Evolutionary conservation across 2,888 invertebrate species (phyloP), one percentile per base, ranked within the genome.

Genomic region (Polymixis flavicincta): DNA sequence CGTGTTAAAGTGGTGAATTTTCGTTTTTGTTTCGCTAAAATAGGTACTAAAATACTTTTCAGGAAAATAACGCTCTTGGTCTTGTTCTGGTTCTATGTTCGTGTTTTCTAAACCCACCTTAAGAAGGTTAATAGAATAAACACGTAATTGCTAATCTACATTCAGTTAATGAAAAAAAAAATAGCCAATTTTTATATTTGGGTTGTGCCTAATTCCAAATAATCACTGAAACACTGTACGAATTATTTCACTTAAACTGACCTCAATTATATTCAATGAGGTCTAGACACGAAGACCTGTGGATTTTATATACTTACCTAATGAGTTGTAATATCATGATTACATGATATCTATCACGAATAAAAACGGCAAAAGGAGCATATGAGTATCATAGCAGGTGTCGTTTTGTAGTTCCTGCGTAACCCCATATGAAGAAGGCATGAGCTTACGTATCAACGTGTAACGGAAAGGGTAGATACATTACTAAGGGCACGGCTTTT

Each of bases 231-330:
- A 37, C 25, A 54, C n/a, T 25, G 14, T 37, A 37, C 42, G 14
- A 66, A 66, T 80, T 63, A 66, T 66, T 63, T 52, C 7, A 79
- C 13, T 50, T 32, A 50, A 22, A n/a, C n/a, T 52, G 60, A 55
- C 77, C 76, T 28, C 50, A 55, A 82, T 70, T 2, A 37, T 66
- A 22, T 14, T 25, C 14, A 66, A 76, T 61, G 19, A 25, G 19
- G 11, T 66, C n/a, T 22, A 66, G 45, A 37, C 79, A 80, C 69
- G 79, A 82, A 66, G 0, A 48, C n/a, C 25, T 42, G 50, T 50
- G 28, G 50, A 61, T 50, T 71, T 76, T 50, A 55, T 61, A 55
- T 52, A 19, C 32, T 14, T n/a, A 19, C 32, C 4, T n/a, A 78
- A 69, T 48, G 22, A 60, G 22, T 14, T 52, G n/a, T 22, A 76